Percentiles rank a stretch among this genome's conserved stretches.
Evolutionary conservation across 2,797 vertebrate species (phyloP).

Genomic region (Limnodromus scolopaceus): DNA sequence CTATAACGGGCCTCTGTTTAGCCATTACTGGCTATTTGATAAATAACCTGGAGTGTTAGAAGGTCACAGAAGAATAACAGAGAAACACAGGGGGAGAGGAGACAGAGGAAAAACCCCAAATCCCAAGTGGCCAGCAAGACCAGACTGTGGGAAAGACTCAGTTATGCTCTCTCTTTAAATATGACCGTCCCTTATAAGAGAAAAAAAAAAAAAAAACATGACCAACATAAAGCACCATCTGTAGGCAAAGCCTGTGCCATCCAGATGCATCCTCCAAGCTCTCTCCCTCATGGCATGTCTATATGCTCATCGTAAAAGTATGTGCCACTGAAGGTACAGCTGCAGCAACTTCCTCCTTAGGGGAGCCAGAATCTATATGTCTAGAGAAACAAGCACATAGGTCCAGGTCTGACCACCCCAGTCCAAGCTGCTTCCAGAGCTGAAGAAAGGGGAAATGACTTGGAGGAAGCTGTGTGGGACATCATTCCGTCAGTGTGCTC

Average conservation of each 20-base stretch:
- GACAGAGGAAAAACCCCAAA: rapidly evolving
- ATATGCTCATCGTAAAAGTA: neutral
- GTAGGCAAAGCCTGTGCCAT: constrained; percentile 4
- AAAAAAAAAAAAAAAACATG: no score
- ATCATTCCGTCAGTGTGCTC: constrained; percentile 1
- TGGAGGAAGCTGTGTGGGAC: constrained; percentile 8
- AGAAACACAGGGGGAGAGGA: rapidly evolving
- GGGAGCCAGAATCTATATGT: neutral
- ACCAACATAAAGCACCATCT: neutral
- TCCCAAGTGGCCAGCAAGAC: neutral
- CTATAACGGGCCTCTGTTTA: neutral
- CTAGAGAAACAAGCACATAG: neutral
- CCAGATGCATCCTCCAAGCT: neutral
- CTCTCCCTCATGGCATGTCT: neutral
- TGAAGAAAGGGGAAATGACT: constrained; percentile 44
- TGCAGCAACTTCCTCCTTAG: neutral
- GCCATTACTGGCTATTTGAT: neutral
- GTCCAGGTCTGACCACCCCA: neutral
- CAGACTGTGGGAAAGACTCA: neutral
- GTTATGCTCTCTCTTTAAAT: neutral
- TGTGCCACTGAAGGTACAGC: neutral
- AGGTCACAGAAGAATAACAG: neutral
- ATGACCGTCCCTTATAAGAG: constrained; percentile 42
- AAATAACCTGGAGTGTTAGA: neutral
- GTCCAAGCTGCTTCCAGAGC: constrained; percentile 26